Base-by-base conservation (phyloP, 2,888 invertebrate species). In the Empis livida region DNA sequence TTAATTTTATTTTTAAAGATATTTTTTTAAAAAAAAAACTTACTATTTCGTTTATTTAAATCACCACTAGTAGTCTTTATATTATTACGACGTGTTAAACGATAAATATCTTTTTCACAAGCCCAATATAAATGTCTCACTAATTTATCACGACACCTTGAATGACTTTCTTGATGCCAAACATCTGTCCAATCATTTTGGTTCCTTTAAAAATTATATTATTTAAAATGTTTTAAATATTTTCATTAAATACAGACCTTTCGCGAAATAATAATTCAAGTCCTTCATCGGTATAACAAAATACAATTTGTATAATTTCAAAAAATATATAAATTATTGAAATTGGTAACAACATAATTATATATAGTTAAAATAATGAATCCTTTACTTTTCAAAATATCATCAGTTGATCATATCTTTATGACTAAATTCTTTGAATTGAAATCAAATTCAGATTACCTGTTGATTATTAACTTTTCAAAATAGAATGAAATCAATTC, bases 61-160 rank as follows among this genome's bases (percentile, higher is more conserved):
- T 8, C 23, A 27, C 23, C 23, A 27, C 23, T 27, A 27, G 23
- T 27, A 6, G 23, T 27, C 5, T 8, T 55, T 42, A 60, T 59
- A 4, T 55, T 61, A 55, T 64, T 72, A 57, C 74, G 68, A 52
- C 73, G 63, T n/a, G 71, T 68, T 45, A 75, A 55, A 11, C 74
- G 68, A 58, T 78, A 78, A 53, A 78, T 77, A 56, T 78, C 78
- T 57, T 78, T 78, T 57, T 76, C 74, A 55, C 78, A 78, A 16
- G 77, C 78, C 77, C 77, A 77, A 54, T 72, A 75, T 46, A 78
- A 62, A 54, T 78, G 78, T 23, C 70, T 65, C 39, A 75, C 59
- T 16, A 78, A 59, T 49, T 73, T 73, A 55, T 76, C 73, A 38
- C 77, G 71, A 57, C 78, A 35, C 13, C 77, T 68, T 2, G 73